Evolutionary conservation across 2,113 vertebrate genomes (phyloP), one percentile per base, ranked within the genome.

Genomic region (Catharus bicknelli): DNA sequence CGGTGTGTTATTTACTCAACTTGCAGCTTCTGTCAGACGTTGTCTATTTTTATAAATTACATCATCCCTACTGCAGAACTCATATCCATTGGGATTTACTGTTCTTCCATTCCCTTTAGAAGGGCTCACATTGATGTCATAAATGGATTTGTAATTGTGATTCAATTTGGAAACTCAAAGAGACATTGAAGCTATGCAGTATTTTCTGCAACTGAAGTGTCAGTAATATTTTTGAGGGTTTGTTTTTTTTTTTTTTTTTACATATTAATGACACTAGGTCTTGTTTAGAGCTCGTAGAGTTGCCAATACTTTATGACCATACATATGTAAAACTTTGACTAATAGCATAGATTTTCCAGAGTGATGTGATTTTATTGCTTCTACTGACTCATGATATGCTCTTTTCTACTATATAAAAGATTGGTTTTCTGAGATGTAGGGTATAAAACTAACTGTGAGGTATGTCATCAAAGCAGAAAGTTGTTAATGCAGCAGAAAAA

Each of bases 21-120:
- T 97, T 96, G 95, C 93, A 95, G 95, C 95, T 97, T 97, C 96
- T 97, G 90, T 93, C 95, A 94, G 94, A 97, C 84, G 94, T 92
- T 96, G 77, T 95, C 97, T 98, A 97, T 98, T 98, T 98, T 97
- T 97, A 88, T 96, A 36, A 95, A 96, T 98, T 96, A 96, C 97
- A 97, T 98, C 97, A 98, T 96, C 95, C 79, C 64, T 97, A 86
- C 96, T 95, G 94, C 93, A 96, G 97, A 97, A 86, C 88, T 91
- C 54, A 7, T 88, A 88, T 95, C 97, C 89, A 53, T 90, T 97
- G 97, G 96, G 97, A 98, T 97, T 98, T 96, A 77, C 92, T 96
- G 83, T 95, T 97, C 95, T 97, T 97, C 91, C 82, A 94, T 96
- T 97, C 87, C 74, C 57, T 93, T 96, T 97, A 95, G 94, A 97